A percentile compares a stretch with the other conserved stretches of the same genome.
phyloP scores from a whole-genome alignment of 2,888 invertebrate genomes.

The Meganola albula region DNA sequence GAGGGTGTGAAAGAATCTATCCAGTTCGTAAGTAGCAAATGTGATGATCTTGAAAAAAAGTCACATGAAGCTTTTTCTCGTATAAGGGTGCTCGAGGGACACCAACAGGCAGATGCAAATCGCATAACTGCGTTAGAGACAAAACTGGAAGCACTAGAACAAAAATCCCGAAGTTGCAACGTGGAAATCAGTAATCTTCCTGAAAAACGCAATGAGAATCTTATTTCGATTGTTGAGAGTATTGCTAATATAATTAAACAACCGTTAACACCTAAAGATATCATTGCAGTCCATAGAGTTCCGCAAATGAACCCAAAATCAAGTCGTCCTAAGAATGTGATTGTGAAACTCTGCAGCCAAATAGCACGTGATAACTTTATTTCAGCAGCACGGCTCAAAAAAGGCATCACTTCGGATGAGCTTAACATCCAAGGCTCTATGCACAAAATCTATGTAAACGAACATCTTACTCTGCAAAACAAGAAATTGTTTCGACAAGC shows the following conservation, averaged over 20 bases:
- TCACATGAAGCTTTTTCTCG: not conserved
- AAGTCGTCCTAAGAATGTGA: not conserved
- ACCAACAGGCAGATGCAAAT: not conserved
- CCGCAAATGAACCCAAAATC: not conserved
- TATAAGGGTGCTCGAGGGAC: not conserved
- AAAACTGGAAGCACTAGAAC: not conserved
- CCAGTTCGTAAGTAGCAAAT: not conserved
- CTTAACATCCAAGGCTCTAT: not conserved
- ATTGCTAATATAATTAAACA: not conserved
- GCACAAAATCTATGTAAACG: slow-evolving; percentile 4
- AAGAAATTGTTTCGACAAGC: slow-evolving; percentile 1
- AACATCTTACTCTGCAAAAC: slow-evolving; percentile 3
- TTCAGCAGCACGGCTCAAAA: not conserved
- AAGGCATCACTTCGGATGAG: slow-evolving; percentile 3
- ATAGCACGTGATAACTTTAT: slow-evolving; percentile 4
- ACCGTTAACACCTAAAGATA: slow-evolving; percentile 1
- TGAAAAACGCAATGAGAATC: slow-evolving; percentile 1
- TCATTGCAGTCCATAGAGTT: slow-evolving; percentile 3
- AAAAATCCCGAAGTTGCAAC: slow-evolving; percentile 1
- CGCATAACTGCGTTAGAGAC: not conserved
- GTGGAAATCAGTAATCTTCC: slow-evolving; percentile 2
- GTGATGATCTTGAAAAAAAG: slow-evolving; percentile 1
- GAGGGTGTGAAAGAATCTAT: no score
- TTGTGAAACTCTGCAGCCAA: slow-evolving; percentile 1
- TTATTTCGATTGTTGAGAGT: not conserved